Evolutionary conservation across 2,113 vertebrate genomes (phyloP).

Genomic region (Sitta europaea): DNA sequence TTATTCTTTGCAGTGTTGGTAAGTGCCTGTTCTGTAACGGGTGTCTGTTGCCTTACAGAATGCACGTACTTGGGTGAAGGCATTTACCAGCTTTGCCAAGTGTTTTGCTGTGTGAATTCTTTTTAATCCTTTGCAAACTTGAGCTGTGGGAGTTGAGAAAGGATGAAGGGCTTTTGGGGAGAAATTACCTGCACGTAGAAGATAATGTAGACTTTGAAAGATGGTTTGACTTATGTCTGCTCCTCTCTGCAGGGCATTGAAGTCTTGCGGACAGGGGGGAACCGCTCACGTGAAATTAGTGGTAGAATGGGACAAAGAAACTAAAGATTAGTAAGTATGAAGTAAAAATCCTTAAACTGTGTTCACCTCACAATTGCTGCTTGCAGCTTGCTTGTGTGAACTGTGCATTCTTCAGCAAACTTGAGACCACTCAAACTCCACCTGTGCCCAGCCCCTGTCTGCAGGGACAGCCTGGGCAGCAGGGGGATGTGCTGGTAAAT

Average conservation of each 20-base stretch:
- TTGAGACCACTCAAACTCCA: neutral
- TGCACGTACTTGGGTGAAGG: neutral
- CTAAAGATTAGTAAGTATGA: slow-evolving; percentile 94
- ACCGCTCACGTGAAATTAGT: slow-evolving; percentile 95
- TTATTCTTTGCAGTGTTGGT: neutral
- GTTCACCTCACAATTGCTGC: neutral
- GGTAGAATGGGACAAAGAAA: slow-evolving; percentile 98
- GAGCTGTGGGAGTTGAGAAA: neutral
- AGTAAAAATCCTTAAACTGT: neutral
- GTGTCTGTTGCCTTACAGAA: neutral
- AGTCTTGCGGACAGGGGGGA: slow-evolving; percentile 93
- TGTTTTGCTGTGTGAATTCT: neutral
- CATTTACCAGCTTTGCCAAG: neutral
- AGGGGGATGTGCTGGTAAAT: neutral
- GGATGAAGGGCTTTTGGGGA: neutral
- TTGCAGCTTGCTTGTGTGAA: neutral
- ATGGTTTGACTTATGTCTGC: neutral
- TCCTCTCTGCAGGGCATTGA: slow-evolving; percentile 79
- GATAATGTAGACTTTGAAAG: neutral
- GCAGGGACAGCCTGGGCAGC: neutral
- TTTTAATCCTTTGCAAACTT: neutral
- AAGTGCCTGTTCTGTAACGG: neutral
- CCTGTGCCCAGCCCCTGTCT: neutral
- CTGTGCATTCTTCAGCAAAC: neutral
- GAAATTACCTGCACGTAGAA: neutral